Conservation (phyloP, 2,113 vertebrate genomes). For the Nesogale talazaci region DNA sequence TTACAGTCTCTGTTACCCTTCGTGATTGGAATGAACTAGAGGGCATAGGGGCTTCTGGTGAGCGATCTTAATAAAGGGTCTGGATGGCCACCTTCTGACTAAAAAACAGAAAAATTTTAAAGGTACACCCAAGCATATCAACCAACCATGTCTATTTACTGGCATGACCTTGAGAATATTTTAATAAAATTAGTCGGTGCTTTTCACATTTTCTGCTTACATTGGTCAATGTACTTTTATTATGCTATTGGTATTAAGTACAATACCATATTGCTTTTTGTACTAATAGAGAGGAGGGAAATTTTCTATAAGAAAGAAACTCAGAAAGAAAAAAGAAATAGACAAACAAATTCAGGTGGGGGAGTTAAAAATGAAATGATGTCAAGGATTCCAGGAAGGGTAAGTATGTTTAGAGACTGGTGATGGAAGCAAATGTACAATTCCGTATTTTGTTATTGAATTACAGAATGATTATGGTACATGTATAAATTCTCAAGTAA, state of each 20-base stretch:
- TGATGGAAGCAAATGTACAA: no score
- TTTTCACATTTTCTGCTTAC: constrained; percentile 6
- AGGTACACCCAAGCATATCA: background rate
- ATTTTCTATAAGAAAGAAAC: background rate
- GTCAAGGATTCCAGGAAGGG: no score
- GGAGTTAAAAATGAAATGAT: no score
- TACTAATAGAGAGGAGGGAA: background rate
- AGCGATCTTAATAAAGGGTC: background rate
- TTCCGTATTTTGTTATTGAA: no score
- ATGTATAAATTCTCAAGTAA: no score
- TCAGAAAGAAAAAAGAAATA: no score
- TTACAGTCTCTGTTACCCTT: no score
- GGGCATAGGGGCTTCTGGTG: no score
- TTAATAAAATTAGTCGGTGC: constrained; percentile 4
- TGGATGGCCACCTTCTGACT: background rate
- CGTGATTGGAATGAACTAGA: no score
- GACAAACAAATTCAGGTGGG: no score
- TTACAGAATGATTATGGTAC: no score
- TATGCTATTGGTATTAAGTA: constrained; percentile 15
- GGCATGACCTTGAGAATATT: background rate
- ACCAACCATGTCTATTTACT: background rate
- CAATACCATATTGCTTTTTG: background rate
- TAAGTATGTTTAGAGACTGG: no score
- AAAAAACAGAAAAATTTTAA: background rate
- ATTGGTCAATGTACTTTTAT: background rate